A percentile compares a stretch with the other conserved stretches of the same genome.
Evolutionary conservation across 2,888 invertebrate genomes (phyloP).

Genomic region (Diaperis boleti): DNA sequence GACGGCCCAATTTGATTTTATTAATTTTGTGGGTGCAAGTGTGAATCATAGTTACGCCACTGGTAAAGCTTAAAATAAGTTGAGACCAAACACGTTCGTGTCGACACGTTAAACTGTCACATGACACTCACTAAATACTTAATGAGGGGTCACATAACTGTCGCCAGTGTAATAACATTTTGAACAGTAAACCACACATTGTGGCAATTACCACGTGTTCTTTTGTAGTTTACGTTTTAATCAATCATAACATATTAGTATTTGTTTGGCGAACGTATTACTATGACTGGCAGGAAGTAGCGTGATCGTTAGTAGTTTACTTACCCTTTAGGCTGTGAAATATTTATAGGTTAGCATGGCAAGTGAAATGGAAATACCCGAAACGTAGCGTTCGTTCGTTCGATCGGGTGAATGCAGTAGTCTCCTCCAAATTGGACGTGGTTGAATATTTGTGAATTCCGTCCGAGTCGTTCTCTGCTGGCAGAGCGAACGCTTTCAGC

Average conservation of each 20-base stretch:
- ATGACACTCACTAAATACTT: conserved; percentile 10
- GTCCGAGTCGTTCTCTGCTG: conserved; percentile 45
- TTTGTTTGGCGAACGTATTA: conserved; percentile 20
- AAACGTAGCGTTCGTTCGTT: conserved; percentile 38
- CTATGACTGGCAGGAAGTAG: conserved; percentile 22
- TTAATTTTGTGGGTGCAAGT: too few relatives aligned
- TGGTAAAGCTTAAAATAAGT: conserved; percentile 12
- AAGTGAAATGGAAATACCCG: conserved; percentile 41
- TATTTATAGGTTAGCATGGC: conserved; percentile 42
- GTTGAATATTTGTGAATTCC: conserved; percentile 51
- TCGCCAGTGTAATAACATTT: background rate
- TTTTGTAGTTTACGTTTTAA: conserved; percentile 26
- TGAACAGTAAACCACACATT: background rate
- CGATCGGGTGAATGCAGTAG: conserved; percentile 40
- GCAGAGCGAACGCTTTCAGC: conserved; percentile 50
- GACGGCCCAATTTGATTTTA: too few relatives aligned
- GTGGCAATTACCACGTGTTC: background rate
- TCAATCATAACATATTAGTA: conserved; percentile 26
- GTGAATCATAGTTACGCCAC: too few relatives aligned
- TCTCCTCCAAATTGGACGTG: conserved; percentile 42
- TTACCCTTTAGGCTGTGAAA: conserved; percentile 34
- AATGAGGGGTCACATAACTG: background rate
- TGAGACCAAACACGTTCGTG: conserved; percentile 17
- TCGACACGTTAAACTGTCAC: conserved; percentile 23
- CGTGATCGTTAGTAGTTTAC: conserved; percentile 37